Conservation (phyloP, 1,140 invertebrate genomes). For the Melanaphis sacchari region DNA sequence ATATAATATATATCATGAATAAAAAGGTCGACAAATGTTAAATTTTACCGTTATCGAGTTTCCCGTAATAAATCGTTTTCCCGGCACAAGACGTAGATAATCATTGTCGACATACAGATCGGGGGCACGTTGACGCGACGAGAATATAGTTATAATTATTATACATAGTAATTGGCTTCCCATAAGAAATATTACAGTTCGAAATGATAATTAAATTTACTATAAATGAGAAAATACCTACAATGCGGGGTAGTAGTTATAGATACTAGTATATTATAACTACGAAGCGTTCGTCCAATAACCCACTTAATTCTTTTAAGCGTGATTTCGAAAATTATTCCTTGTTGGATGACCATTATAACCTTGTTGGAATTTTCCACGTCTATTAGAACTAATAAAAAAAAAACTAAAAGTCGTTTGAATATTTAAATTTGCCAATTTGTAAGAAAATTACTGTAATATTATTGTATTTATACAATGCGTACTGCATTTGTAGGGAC, state of each 20-base stretch:
- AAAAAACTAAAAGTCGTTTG: neutral
- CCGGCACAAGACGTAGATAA: neutral
- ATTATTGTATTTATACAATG: too few relatives aligned
- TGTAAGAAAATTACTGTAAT: too few relatives aligned
- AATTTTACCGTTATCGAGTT: conserved; percentile 27
- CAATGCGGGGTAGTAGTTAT: neutral
- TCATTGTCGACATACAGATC: neutral
- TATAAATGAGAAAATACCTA: neutral
- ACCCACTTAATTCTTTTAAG: neutral
- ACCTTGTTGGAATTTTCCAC: neutral
- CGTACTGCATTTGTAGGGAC: too few relatives aligned
- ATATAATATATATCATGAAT: neutral
- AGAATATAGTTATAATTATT: neutral
- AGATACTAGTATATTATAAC: neutral
- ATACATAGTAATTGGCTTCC: neutral
- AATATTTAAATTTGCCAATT: neutral
- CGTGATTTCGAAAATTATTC: neutral
- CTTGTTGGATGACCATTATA: neutral
- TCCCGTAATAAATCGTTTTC: neutral
- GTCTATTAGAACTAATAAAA: neutral
- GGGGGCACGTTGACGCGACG: neutral
- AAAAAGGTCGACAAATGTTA: conserved; percentile 22
- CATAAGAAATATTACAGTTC: neutral
- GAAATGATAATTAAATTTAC: neutral
- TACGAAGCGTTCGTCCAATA: neutral